These are phyloP conservation scores for Oryctes rhinoceros DNA, from an alignment of 1,140 invertebrate genomes.

Conservation along the genomic window DNA sequence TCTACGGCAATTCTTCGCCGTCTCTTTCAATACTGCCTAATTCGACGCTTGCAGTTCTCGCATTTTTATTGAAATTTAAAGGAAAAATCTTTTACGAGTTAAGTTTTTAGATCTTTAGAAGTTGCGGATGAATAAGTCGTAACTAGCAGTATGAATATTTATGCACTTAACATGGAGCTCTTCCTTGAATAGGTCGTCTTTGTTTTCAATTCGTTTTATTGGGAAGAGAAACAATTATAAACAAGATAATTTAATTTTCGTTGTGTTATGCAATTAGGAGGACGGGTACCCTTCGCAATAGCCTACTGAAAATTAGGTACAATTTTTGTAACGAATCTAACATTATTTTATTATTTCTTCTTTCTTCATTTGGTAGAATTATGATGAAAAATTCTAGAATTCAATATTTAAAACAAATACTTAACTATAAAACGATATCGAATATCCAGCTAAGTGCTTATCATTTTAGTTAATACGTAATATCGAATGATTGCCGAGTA, in stretches of 20 bases:
- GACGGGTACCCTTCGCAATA: too few species aligned
- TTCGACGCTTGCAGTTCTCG: conserved; percentile 49
- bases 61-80: conserved; percentile 50
- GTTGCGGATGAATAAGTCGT: conserved; percentile 49
- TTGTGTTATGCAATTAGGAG: too few species aligned
- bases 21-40: conserved; percentile 50
- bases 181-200: not conserved
- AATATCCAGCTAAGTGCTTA: too few species aligned
- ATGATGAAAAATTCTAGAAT: too few species aligned
- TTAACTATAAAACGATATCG: too few species aligned
- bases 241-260: not conserved
- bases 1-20: conserved; percentile 44
- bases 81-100: conserved; percentile 49
- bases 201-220: conserved; percentile 14
- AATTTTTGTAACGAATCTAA: too few species aligned
- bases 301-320: too few species aligned
- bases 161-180: conserved; percentile 45
- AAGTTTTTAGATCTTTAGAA: conserved; percentile 50
- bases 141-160: conserved; percentile 49
- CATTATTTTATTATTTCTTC: too few species aligned
- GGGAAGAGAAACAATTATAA: not conserved
- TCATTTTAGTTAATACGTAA: too few species aligned
- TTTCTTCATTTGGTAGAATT: too few species aligned
- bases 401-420: too few species aligned
- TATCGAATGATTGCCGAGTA: too few species aligned